Base-by-base conservation (phyloP, 2,113 vertebrate genomes). In the Myocastor coypus region DNA sequence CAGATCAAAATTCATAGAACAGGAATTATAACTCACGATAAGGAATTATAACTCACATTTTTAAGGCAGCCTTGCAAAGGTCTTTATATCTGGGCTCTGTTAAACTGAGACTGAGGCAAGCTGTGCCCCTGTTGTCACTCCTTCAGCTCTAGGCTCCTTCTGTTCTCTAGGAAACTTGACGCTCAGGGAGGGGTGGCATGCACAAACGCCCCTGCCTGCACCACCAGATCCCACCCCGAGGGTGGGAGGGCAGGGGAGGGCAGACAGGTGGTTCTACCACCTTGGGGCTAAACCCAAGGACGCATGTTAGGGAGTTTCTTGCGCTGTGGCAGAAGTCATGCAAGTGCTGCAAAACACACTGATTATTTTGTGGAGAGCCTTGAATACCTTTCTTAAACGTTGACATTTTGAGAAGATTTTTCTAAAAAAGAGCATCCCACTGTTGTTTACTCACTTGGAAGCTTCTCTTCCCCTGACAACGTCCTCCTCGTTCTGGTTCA, bases 91-190 rank as follows among this genome's bases (percentile, higher is more conserved):
- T 0, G 28, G 26, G 26, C 32, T 50, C 26, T 50, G 40, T 77
- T 42, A 40, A 14, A 77, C 40, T 16, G 26, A 77, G 24, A 40
- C 40, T 6, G 14, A 3, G 2, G 26, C 26, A 50, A 42, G 13
- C 6, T 30, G 73, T 14, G 11, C 11, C 40, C 42, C 13, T 8
- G 1, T 12, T 30, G 28, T 16, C 26, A 3, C 73, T 28, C 4
- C 73, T 46, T 77, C 12, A 14, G 24, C 52, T 0, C 4, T 2
- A 24, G 5, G 24, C 16, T 13, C 5, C 42, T 14, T 32, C 28
- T 11, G 5, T 0, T 37, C 10, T n/a, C 12, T 0, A 1, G 28
- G 42, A 30, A 77, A 1, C 40, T 16, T 0, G 14, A 42, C 7
- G 7, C 12, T 42, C 71, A 10, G n/a, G 8, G 19, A 20, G 19